Evolutionary conservation across 2,888 invertebrate species (phyloP).

Genomic region (Cheilosia vulpina): DNA sequence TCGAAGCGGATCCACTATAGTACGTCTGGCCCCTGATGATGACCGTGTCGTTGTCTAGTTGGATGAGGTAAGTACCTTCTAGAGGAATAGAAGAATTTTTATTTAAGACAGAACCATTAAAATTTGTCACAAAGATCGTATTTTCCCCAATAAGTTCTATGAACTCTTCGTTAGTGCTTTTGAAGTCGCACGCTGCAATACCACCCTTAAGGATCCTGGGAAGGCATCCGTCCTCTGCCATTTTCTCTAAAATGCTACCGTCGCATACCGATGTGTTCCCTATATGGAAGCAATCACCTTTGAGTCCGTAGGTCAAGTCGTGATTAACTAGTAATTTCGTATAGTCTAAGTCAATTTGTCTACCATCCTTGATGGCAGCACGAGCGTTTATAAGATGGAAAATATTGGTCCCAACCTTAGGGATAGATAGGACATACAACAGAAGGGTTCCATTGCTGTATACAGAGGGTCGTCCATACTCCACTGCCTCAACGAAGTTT

Average conservation of each 20-base stretch:
- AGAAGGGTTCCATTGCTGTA: background rate
- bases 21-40: background rate
- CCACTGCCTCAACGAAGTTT: background rate
- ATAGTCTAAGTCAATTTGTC: background rate
- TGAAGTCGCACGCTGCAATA: too few species aligned
- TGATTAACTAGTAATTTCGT: background rate
- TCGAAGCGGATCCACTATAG: background rate
- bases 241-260: background rate
- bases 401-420: too few species aligned
- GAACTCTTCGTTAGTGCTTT: too few species aligned
- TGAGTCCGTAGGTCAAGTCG: too few species aligned
- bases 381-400: background rate
- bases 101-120: background rate
- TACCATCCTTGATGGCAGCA: background rate
- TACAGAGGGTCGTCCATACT: too few species aligned
- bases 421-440: background rate
- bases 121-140: background rate
- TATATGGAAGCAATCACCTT: too few species aligned
- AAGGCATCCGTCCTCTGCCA: background rate
- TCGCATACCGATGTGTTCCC: too few species aligned
- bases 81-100: constrained; percentile 8
- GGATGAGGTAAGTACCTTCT: background rate
- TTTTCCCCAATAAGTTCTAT: background rate
- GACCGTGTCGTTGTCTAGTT: background rate
- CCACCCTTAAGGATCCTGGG: constrained; percentile 2